Evolutionary conservation across 2,888 invertebrate genomes (phyloP), one percentile per base, ranked within the genome.

Genomic region (Pammene fasciana): DNA sequence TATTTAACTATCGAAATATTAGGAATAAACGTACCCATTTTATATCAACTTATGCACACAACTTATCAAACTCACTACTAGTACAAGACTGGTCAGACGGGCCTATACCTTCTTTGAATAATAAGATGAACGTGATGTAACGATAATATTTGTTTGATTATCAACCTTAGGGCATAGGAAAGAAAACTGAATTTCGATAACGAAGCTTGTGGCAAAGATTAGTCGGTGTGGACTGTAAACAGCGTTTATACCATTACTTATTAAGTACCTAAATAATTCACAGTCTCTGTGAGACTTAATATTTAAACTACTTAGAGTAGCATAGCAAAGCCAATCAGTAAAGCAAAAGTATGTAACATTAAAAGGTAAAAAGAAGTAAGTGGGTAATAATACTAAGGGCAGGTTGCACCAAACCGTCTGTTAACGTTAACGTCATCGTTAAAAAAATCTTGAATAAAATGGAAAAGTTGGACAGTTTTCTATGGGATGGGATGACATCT

Each of bases 71-170:
- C 18, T 43, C 57, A 26, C 18, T 16, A 18, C 16, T 4, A 16
- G 16, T 26, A 18, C 8, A 43, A 57, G 57, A 57, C 57, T 57
- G 57, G 57, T 43, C n/a, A 43, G 57, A 57, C 57, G n/a, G 43
- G 57, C 43, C 13, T 13, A 52, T 52, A 46, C 46, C 26, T 52
- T 26, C 52, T 52, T 52, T 26, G 10, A 16, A 48, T 16, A 16
- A 48, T 9, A 52, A 52, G 26, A 50, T 11, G 18, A 9, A 48
- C 26, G 13, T 14, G 18, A 52, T 52, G 26, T 26, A 26, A 45
- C 14, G 48, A 18, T 36, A 9, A n/a, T 38, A 36, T 56, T 14
- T 16, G 10, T 11, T 56, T 14, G 10, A 36, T 14, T 38, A 16
- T 52, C 52, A 7, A 52, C 52, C 13, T 52, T 52, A 52, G 0